Percentiles rank a stretch among this genome's conserved stretches.
Evolutionary conservation across 2,113 vertebrate genomes (phyloP).

Genomic region (Desmodus rotundus): DNA sequence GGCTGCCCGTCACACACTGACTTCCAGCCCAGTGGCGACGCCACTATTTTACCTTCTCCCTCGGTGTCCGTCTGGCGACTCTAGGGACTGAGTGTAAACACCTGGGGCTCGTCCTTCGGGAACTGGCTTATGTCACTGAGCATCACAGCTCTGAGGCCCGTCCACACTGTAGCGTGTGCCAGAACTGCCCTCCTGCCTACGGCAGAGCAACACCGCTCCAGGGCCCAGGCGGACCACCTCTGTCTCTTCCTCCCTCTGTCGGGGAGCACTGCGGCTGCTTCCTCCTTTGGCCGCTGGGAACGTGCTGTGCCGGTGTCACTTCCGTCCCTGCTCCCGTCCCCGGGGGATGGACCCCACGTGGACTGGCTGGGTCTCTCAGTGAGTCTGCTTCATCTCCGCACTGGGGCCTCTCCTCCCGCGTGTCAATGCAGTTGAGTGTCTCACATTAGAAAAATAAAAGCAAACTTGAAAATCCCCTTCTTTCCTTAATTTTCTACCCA

Average conservation of each 20-base stretch:
- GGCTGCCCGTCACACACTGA: too few species aligned
- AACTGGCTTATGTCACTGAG: background rate
- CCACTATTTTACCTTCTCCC: background rate
- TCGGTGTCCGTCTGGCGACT: too few species aligned
- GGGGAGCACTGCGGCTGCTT: background rate
- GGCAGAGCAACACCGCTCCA: background rate
- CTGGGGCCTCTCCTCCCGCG: background rate
- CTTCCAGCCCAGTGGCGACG: too few species aligned
- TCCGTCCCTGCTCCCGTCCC: background rate
- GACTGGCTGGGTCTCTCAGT: background rate
- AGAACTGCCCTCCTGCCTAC: background rate
- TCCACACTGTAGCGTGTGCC: fast-evolving
- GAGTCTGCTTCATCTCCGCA: background rate
- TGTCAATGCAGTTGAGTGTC: background rate
- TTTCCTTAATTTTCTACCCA: background rate
- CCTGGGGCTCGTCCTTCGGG: background rate
- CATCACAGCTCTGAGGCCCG: fast-evolving
- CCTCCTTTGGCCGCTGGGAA: too few species aligned
- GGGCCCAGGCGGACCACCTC: too few species aligned
- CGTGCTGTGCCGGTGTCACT: fast-evolving
- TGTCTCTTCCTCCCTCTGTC: background rate
- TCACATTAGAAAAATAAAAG: background rate
- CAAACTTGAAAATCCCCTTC: background rate
- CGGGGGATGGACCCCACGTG: background rate
- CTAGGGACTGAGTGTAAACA: background rate